A percentile compares a stretch with the other conserved stretches of the same genome.
Conservation (phyloP, 2,113 vertebrate species). For the Gallinago jamesoni region DNA sequence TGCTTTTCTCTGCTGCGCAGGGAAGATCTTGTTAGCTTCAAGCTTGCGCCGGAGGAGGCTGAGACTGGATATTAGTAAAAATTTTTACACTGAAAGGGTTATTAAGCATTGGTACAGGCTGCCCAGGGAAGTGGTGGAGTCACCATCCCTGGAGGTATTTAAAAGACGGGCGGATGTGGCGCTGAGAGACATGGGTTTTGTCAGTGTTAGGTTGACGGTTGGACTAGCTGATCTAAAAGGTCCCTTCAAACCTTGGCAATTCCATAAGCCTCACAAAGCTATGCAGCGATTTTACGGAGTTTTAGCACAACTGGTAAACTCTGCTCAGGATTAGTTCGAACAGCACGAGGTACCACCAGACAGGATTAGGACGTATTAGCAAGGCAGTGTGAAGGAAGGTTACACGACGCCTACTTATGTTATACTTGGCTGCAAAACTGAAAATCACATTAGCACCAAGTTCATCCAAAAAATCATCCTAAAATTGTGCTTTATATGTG, state of each 20-base stretch:
- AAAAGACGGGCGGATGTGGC: too few species aligned
- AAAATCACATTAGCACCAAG: slow-evolving; percentile 16
- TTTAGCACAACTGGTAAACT: neutral
- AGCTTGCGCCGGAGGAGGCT: neutral
- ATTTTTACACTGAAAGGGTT: too few species aligned
- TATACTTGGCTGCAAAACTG: slow-evolving; percentile 35
- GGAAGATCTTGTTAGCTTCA: neutral
- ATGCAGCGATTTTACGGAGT: neutral
- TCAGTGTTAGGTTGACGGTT: too few species aligned
- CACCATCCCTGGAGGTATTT: too few species aligned
- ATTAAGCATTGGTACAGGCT: too few species aligned
- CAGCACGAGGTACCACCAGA: slow-evolving; percentile 8
- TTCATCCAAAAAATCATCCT: slow-evolving; percentile 1
- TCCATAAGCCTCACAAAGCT: neutral
- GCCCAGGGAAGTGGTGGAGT: too few species aligned
- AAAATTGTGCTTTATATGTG: neutral
- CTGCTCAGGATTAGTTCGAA: neutral
- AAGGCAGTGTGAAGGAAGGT: neutral
- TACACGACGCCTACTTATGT: neutral
- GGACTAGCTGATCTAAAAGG: too few species aligned
- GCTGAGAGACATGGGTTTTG: too few species aligned
- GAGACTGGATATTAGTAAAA: too few species aligned
- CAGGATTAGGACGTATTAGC: slow-evolving; percentile 4
- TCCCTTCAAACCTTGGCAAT: too few species aligned
- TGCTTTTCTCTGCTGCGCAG: neutral